Evolutionary conservation across 2,888 invertebrate species (phyloP).

Genomic region (Dynastes tityus): DNA sequence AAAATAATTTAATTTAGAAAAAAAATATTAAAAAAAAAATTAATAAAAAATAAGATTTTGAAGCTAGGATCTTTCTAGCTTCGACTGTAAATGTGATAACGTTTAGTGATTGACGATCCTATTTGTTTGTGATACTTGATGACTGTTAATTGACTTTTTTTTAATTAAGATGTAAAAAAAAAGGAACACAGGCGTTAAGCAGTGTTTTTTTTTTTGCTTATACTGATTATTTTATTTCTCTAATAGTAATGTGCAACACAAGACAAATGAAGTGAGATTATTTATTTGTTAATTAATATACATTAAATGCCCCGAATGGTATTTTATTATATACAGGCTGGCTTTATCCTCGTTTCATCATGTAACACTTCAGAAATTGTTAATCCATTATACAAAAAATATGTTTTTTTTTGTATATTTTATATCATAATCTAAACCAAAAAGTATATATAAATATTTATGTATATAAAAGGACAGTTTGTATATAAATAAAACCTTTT

Average conservation of each 20-base stretch:
- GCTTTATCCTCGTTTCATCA: background rate
- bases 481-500: background rate
- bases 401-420: background rate
- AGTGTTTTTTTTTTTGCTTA: slow-evolving; percentile 5
- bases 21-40: slow-evolving; percentile 26
- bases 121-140: slow-evolving; percentile 53
- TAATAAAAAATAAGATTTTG: background rate
- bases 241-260: slow-evolving; percentile 38
- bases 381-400: background rate
- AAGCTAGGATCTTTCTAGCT: slow-evolving; percentile 36
- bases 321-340: slow-evolving; percentile 17
- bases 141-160: slow-evolving; percentile 50
- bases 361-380: background rate
- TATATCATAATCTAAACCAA: background rate
- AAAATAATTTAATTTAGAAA: slow-evolving; percentile 22
- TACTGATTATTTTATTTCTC: slow-evolving; percentile 10
- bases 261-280: slow-evolving; percentile 50
- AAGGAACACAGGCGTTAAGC: background rate
- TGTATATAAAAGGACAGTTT: slow-evolving; percentile 5
- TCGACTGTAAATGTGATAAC: slow-evolving; percentile 64
- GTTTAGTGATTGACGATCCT: slow-evolving; percentile 63
- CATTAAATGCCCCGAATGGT: background rate
- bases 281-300: slow-evolving; percentile 27
- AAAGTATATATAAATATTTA: slow-evolving; percentile 3
- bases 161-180: slow-evolving; percentile 2